These are phyloP conservation scores for Aurelia aurita complex sp. Pacific DNA, from an alignment of 30 jellyfish, hydroid and myxozoan species.

Conservation along the genomic window DNA sequence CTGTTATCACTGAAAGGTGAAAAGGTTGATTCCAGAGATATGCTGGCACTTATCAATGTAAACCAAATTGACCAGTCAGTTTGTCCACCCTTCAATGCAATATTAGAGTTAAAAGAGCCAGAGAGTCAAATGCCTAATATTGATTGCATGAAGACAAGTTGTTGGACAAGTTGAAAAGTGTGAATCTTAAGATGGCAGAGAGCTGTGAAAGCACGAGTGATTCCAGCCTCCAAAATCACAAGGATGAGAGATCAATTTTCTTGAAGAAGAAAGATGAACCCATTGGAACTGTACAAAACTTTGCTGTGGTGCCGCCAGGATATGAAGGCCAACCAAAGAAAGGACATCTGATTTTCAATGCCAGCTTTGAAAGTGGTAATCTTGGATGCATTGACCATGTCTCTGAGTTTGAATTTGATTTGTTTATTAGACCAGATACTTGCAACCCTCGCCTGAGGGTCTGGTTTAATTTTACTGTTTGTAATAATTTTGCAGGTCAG, in stretches of 20 bases:
- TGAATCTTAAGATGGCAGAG: conserved; percentile 36
- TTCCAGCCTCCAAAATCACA: conserved; percentile 19
- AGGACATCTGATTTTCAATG: conserved; percentile 83
- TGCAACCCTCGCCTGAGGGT: conserved; percentile 90
- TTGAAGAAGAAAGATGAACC: conserved; percentile 66
- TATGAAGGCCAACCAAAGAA: conserved; percentile 57
- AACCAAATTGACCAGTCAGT: no score
- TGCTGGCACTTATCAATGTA: no score
- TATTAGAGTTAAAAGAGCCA: no score
- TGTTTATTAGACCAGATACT: conserved; percentile 93
- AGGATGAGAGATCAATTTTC: conserved; percentile 34
- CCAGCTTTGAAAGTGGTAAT: conserved; percentile 91
- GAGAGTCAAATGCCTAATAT: no score
- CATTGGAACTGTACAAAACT: conserved; percentile 83
- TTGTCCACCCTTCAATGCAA: no score
- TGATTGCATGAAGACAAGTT: no score
- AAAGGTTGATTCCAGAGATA: no score
- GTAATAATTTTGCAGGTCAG: conserved; percentile 77
- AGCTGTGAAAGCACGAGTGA: conserved; percentile 48
- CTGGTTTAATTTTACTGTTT: conserved; percentile 94
- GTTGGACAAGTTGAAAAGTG: not conserved
- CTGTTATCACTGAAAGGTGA: no score
- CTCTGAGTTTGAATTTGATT: conserved; percentile 88
- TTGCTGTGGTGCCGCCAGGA: conserved; percentile 74
- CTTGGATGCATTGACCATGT: conserved; percentile 91